Base-by-base conservation (phyloP, 2,888 invertebrate species). In the Calameuta filiformis region DNA sequence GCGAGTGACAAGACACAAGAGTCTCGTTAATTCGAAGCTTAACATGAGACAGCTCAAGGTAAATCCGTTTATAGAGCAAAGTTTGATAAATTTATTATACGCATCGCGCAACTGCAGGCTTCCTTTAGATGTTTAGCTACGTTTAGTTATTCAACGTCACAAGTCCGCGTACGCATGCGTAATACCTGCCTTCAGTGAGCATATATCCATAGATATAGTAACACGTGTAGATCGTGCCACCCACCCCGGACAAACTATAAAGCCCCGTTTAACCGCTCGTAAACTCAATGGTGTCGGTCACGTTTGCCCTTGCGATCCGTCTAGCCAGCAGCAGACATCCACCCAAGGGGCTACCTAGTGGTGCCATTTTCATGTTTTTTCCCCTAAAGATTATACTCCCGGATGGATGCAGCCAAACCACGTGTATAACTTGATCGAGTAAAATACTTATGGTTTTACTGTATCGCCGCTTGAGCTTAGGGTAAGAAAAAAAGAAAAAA, bases 261-360 rank as follows among this genome's bases (percentile, higher is more conserved):
- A 89, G 86, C 85, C 83, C 84, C 87, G 87, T 87, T 90, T 90
- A 89, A 90, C 86, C 85, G 90, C 77, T 89, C 90, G 89, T 90
- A 90, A 91, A 91, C 86, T 85, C 88, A 88, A 90, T 87, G 88
- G 89, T 89, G 88, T 87, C 87, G 86, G 89, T 88, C 89, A 88
- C 90, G 89, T 89, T 88, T 86, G 87, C 89, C 88, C 89, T 87
- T 85, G 81, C 85, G 79, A 77, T 76, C 80, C 79, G 84, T 85
- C 84, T 84, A 83, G 84, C 84, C 84, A 82, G 79, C 81, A 83
- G 71, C 71, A 33, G 71, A 56, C 56, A 56, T 9, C 23, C 31
- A 71, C 71, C 34, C 31, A 9, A 56, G 56, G 56, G 56, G 56
- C 23, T 23, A 56, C 23, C 56, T 56, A 56, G 56, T 56, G 23